Conservation (phyloP, 2,797 vertebrate species). For the Smutsia gigantea region DNA sequence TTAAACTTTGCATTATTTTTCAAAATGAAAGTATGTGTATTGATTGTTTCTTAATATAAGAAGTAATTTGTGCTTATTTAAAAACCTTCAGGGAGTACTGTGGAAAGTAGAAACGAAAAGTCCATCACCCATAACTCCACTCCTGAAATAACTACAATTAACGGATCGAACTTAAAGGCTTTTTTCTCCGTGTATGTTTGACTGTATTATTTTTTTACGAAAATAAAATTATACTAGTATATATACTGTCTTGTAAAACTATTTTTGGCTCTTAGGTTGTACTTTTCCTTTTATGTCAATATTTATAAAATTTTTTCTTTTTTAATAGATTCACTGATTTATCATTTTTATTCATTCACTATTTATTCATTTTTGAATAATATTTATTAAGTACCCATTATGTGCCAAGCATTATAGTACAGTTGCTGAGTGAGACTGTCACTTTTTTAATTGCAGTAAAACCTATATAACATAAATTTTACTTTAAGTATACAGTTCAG, state of each 20-base stretch:
- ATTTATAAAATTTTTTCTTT: background rate
- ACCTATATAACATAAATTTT: background rate
- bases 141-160: slow-evolving; percentile 57
- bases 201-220: background rate
- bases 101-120: slow-evolving; percentile 46
- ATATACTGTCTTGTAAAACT: background rate
- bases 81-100: slow-evolving; percentile 18
- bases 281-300: slow-evolving; percentile 42
- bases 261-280: slow-evolving; percentile 18
- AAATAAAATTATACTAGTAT: background rate
- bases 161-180: background rate
- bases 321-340: background rate
- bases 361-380: background rate
- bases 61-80: slow-evolving; percentile 65
- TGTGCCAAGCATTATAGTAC: background rate
- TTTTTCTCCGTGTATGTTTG: background rate
- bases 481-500: background rate
- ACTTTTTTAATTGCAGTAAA: background rate
- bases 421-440: background rate
- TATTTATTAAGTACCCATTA: background rate
- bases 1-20: slow-evolving; percentile 52
- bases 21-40: slow-evolving; percentile 66
- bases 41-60: slow-evolving; percentile 64
- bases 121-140: slow-evolving; percentile 45
- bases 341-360: background rate